phyloP scores from a whole-genome alignment of 1,140 invertebrate species.

The Brachystomella parvula region DNA sequence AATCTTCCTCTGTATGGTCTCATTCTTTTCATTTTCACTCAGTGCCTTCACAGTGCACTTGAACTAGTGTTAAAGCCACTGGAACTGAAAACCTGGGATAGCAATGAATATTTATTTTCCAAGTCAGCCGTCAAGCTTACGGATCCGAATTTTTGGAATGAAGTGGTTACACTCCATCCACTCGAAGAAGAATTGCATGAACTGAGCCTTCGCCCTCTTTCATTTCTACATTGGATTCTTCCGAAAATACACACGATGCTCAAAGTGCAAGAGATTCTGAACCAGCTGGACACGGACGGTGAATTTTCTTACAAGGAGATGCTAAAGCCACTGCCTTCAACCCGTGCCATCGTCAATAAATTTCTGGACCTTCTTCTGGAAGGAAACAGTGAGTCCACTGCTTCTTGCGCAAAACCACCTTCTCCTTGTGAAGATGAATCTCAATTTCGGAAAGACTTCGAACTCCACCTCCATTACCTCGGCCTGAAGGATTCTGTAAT shows the following conservation, averaged over 20 bases:
- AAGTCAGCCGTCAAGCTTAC: not conserved
- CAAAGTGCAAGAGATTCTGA: slow-evolving; percentile 1
- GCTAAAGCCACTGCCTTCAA: not conserved
- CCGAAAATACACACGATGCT: not conserved
- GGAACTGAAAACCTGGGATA: not conserved
- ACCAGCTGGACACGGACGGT: not conserved
- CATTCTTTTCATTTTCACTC: not conserved
- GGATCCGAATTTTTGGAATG: not conserved
- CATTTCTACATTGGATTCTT: not conserved
- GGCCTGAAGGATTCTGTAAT: not conserved
- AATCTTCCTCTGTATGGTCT: not conserved
- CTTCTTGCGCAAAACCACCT: not conserved
- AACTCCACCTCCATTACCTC: not conserved
- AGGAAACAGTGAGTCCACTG: not conserved
- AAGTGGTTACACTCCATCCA: not conserved
- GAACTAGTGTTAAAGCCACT: not conserved
- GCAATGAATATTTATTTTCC: not conserved
- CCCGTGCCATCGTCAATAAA: not conserved
- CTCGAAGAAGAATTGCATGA: not conserved
- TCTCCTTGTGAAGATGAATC: not conserved
- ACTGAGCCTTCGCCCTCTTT: not conserved
- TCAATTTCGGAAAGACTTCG: not conserved
- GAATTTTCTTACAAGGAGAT: not conserved
- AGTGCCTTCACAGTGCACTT: not conserved
- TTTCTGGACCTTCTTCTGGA: not conserved